Evolutionary conservation across 2,113 vertebrate genomes (phyloP).

Genomic region (Trinectes maculatus): DNA sequence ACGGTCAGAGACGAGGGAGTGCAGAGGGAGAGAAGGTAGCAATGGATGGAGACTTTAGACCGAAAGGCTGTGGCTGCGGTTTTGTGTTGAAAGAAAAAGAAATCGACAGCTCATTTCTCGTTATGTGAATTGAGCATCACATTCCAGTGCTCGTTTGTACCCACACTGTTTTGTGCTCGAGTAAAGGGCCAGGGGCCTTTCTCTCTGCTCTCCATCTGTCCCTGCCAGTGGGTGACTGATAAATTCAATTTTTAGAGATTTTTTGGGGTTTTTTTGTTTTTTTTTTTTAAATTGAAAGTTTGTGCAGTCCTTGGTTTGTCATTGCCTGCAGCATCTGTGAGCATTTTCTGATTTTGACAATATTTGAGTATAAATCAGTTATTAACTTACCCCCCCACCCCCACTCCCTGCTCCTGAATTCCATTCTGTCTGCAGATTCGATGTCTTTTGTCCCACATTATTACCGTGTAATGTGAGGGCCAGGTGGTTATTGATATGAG

Average conservation of each 20-base stretch:
- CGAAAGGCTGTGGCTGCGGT: conserved; percentile 26
- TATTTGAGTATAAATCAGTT: conserved; percentile 43
- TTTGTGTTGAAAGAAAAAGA: too few species aligned
- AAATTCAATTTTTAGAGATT: conserved; percentile 9
- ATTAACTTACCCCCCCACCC: not conserved
- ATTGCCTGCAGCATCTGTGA: conserved; percentile 32
- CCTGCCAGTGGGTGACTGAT: conserved; percentile 28
- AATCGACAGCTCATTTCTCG: not conserved
- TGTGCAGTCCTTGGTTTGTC: conserved; percentile 27
- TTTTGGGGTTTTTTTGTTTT: too few species aligned
- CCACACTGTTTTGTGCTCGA: conserved; percentile 11
- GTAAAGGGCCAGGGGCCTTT: conserved; percentile 12
- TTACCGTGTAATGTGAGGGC: conserved; percentile 14
- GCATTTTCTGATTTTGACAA: conserved; percentile 29
- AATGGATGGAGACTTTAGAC: conserved; percentile 19
- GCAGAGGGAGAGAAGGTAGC: conserved; percentile 21
- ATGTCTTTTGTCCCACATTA: conserved; percentile 34
- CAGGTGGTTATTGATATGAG: conserved; percentile 58
- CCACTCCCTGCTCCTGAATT: not conserved
- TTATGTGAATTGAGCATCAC: conserved; percentile 3
- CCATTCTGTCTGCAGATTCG: conserved; percentile 2
- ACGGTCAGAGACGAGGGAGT: conserved; percentile 1
- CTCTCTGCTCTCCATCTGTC: conserved; percentile 17
- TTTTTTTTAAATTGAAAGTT: conserved; percentile 27
- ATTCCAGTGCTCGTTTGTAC: not conserved